Conservation (phyloP, 2,888 invertebrate species). For the Iphiclides podalirius region DNA sequence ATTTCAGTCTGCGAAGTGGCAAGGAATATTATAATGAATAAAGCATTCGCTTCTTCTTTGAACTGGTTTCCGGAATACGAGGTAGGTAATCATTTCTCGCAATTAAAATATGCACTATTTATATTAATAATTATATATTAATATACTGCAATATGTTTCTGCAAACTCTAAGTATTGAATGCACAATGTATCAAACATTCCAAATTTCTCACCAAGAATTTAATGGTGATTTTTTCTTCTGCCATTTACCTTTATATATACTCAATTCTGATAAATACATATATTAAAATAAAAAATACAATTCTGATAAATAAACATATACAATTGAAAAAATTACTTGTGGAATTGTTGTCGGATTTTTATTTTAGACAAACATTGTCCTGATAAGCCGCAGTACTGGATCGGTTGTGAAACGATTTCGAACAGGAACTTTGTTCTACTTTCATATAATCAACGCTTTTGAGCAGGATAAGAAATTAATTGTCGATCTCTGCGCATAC, state of each 20-base stretch:
- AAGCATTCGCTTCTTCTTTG: slow-evolving; percentile 83
- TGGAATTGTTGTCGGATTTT: too few relatives aligned
- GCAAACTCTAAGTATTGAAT: too few relatives aligned
- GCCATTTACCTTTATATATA: too few relatives aligned
- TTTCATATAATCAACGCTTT: slow-evolving; percentile 93
- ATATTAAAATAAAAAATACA: too few relatives aligned
- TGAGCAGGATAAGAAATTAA: slow-evolving; percentile 83
- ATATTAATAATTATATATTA: slow-evolving; percentile 25
- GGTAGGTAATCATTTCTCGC: slow-evolving; percentile 43
- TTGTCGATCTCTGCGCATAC: slow-evolving; percentile 91
- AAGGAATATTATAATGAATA: slow-evolving; percentile 80
- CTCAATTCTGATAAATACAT: too few relatives aligned
- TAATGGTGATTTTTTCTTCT: too few relatives aligned
- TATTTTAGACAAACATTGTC: slow-evolving; percentile 81
- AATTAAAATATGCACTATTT: too few relatives aligned
- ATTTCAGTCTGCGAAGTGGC: slow-evolving; percentile 83
- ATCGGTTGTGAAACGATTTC: slow-evolving; percentile 48
- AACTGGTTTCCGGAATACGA: slow-evolving; percentile 87
- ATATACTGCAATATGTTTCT: too few relatives aligned
- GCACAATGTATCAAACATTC: too few relatives aligned
- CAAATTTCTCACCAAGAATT: too few relatives aligned
- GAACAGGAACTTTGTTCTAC: slow-evolving; percentile 86
- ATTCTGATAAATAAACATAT: too few relatives aligned
- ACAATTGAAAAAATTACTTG: too few relatives aligned
- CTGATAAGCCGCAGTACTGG: slow-evolving; percentile 82